phyloP scores from a whole-genome alignment of 2,113 vertebrate species.

The Hypomesus transpacificus region DNA sequence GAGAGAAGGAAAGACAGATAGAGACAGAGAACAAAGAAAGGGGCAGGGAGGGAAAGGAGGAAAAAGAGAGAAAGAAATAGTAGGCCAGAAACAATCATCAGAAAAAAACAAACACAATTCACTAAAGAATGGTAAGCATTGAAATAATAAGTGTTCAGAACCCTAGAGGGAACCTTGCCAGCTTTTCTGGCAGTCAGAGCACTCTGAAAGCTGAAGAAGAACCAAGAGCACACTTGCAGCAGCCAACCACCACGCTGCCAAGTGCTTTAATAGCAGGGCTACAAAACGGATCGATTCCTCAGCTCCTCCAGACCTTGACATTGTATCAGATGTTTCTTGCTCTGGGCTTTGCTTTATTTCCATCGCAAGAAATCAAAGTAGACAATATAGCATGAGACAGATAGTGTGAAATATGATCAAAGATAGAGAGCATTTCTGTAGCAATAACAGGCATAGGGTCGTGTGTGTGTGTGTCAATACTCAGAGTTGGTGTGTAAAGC shows the following conservation, averaged over 20 bases:
- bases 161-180: slow-evolving; percentile 51
- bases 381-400: slow-evolving; percentile 28
- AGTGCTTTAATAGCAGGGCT: slow-evolving; percentile 41
- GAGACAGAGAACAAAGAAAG: slow-evolving; percentile 19
- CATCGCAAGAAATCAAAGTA: slow-evolving; percentile 49
- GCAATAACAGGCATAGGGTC: slow-evolving; percentile 1
- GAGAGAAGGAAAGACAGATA: background rate
- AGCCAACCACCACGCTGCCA: slow-evolving; percentile 44
- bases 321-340: slow-evolving; percentile 60
- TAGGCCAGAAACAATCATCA: background rate
- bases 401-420: slow-evolving; percentile 59
- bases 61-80: slow-evolving; percentile 9
- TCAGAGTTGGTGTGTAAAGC: no score
- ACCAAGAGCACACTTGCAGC: slow-evolving; percentile 53
- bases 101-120: background rate
- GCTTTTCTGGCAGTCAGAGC: slow-evolving; percentile 50
- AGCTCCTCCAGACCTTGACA: slow-evolving; percentile 61
- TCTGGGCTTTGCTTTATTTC: slow-evolving; percentile 57
- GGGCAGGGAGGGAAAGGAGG: background rate
- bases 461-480: no score
- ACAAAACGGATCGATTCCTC: slow-evolving; percentile 26
- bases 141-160: slow-evolving; percentile 50
- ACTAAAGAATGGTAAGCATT: slow-evolving; percentile 50
- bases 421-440: slow-evolving; percentile 47
- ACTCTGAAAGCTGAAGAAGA: slow-evolving; percentile 51